Conservation (phyloP, 2,888 invertebrate genomes). For the Athetis lepigone region DNA sequence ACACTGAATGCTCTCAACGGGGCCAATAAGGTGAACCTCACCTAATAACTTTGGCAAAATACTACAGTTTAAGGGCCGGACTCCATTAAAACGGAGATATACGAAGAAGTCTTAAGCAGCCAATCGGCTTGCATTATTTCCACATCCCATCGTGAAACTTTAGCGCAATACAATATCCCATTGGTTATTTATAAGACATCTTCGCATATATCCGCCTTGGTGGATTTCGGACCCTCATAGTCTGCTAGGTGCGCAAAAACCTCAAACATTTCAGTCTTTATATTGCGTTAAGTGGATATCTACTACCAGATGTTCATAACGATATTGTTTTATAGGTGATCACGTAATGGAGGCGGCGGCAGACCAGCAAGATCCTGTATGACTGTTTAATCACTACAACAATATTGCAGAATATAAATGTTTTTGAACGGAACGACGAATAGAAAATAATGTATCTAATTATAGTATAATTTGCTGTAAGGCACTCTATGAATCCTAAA, state of each 20-base stretch:
- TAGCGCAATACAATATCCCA: too few species aligned
- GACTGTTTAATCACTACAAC: not conserved
- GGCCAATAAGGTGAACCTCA: not conserved
- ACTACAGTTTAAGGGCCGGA: too few species aligned
- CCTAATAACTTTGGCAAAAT: not conserved
- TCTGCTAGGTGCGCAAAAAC: too few species aligned
- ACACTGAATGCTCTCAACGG: not conserved
- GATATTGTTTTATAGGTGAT: constrained; percentile 12
- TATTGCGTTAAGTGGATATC: not conserved
- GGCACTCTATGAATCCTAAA: not conserved
- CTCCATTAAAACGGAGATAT: too few species aligned
- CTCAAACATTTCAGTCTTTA: not conserved
- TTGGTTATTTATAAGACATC: too few species aligned
- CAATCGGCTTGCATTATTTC: too few species aligned
- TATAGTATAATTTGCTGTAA: not conserved
- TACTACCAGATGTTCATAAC: not conserved
- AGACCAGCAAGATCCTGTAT: not conserved
- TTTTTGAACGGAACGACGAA: not conserved
- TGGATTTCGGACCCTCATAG: too few species aligned
- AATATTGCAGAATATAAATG: not conserved
- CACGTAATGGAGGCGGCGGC: not conserved
- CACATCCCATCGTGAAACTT: too few species aligned
- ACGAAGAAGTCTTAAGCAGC: too few species aligned
- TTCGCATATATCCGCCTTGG: too few species aligned
- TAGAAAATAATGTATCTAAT: not conserved